Percentiles rank a stretch among this genome's conserved stretches.
Evolutionary conservation across 2,113 vertebrate species (phyloP).

Genomic region (Centropristis striata): DNA sequence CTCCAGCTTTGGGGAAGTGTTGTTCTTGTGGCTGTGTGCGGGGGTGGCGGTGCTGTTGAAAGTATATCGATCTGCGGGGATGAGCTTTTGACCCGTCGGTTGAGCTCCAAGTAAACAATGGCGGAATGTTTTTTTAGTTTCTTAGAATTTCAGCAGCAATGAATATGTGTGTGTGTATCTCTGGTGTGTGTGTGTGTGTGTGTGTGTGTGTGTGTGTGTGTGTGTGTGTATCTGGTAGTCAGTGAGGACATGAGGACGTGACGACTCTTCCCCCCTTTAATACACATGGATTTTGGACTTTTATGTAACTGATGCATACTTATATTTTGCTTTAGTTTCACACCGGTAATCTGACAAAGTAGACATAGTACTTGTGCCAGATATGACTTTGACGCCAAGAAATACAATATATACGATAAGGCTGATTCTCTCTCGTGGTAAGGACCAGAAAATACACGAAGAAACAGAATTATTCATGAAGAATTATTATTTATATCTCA

Average conservation of each 20-base stretch:
- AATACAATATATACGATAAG: constrained; percentile 4
- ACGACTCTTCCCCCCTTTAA: constrained; percentile 24
- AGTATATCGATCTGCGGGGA: constrained; percentile 69
- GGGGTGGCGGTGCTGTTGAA: constrained; percentile 69
- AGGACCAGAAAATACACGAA: not conserved
- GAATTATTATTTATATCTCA: constrained; percentile 26
- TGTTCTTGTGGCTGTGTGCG: constrained; percentile 36
- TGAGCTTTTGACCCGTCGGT: constrained; percentile 69
- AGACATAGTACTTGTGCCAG: not conserved
- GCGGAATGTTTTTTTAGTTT: constrained; percentile 57
- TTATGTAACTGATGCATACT: constrained; percentile 37
- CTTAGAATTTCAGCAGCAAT: constrained; percentile 51
- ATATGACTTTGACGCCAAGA: not conserved
- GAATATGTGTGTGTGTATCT: constrained; percentile 13
- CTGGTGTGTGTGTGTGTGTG: not conserved
- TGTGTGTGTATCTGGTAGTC: not conserved
- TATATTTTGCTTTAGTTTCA: not conserved
- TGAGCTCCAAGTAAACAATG: constrained; percentile 73
- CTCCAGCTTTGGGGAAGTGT: constrained; percentile 36
- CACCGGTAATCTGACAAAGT: not conserved
- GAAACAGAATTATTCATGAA: not conserved
- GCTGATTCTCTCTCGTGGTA: not conserved
- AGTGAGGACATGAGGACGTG: no score
- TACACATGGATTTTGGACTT: constrained; percentile 61
- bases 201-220: not conserved